Evolutionary conservation across 1,140 invertebrate genomes (phyloP).

Genomic region (Zaprionus taronus): DNA sequence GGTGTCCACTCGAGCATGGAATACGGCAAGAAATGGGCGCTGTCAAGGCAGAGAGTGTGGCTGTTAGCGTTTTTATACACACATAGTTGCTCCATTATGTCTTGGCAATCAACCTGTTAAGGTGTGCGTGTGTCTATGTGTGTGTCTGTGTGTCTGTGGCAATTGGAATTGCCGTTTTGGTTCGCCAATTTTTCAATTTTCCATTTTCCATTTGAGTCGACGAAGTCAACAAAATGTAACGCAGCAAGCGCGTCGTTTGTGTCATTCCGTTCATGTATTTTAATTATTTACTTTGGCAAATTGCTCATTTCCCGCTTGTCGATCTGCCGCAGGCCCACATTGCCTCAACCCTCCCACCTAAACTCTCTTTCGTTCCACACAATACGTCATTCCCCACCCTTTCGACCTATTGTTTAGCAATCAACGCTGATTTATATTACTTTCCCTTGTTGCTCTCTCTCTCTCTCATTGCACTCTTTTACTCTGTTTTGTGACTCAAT

Average conservation of each 20-base stretch:
- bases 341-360: background rate
- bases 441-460: slow-evolving; percentile 14
- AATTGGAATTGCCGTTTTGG: slow-evolving; percentile 35
- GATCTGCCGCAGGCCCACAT: background rate
- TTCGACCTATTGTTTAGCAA: slow-evolving; percentile 71
- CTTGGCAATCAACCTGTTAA: slow-evolving; percentile 31
- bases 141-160: slow-evolving; percentile 20
- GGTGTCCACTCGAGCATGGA: slow-evolving; percentile 69
- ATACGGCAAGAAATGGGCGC: slow-evolving; percentile 30
- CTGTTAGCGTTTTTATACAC: slow-evolving; percentile 3
- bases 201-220: slow-evolving; percentile 32
- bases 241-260: slow-evolving; percentile 30
- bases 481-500: background rate
- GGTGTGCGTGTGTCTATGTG: slow-evolving; percentile 13
- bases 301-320: slow-evolving; percentile 74
- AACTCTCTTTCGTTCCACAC: background rate
- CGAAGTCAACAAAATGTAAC: slow-evolving; percentile 44
- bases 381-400: slow-evolving; percentile 2
- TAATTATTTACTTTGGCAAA: slow-evolving; percentile 82
- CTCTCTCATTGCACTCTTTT: background rate
- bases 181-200: slow-evolving; percentile 43
- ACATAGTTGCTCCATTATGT: slow-evolving; percentile 17
- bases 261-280: slow-evolving; percentile 71
- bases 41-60: slow-evolving; percentile 13
- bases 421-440: slow-evolving; percentile 78